phyloP scores from a whole-genome alignment of 2,113 vertebrate genomes.

The Phyllopteryx taeniolatus region DNA sequence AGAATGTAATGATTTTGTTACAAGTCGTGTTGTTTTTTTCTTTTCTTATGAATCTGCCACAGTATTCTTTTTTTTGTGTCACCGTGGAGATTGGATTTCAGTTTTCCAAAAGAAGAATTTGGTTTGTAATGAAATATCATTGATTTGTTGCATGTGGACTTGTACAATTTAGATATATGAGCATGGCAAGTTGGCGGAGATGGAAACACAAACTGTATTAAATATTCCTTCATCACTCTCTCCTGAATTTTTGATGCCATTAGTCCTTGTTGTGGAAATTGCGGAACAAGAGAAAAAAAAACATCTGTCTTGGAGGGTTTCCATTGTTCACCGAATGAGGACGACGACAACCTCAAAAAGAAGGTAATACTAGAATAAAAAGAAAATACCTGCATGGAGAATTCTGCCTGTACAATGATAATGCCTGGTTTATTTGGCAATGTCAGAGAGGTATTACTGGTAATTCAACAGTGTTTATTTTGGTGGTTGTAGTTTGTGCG shows the following conservation, averaged over 20 bases:
- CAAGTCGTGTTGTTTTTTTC: slow-evolving; percentile 24
- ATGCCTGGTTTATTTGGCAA: no score
- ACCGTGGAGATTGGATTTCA: slow-evolving; percentile 58
- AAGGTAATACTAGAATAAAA: slow-evolving; percentile 3
- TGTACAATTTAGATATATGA: slow-evolving; percentile 52
- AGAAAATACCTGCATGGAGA: slow-evolving; percentile 3
- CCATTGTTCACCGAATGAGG: slow-evolving; percentile 11
- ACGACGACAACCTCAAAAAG: slow-evolving; percentile 35
- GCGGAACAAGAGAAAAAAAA: slow-evolving; percentile 42
- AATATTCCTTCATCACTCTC: slow-evolving; percentile 47
- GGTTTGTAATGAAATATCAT: slow-evolving; percentile 61
- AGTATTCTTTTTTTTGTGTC: slow-evolving; percentile 56
- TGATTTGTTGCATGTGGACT: slow-evolving; percentile 59
- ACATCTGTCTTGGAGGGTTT: slow-evolving; percentile 37
- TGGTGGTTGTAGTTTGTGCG: no score
- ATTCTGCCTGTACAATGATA: no score
- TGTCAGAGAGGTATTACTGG: no score
- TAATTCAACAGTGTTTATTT: no score
- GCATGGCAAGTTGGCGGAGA: slow-evolving; percentile 20
- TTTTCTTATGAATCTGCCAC: slow-evolving; percentile 29
- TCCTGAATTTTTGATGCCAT: slow-evolving; percentile 49
- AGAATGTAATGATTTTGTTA: slow-evolving; percentile 11
- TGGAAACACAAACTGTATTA: slow-evolving; percentile 29
- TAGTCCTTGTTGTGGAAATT: slow-evolving; percentile 51
- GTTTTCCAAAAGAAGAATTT: slow-evolving; percentile 59